These are phyloP conservation scores for Aradophagus sp. DNA, from an alignment of 1,140 invertebrate species.

Conservation along the genomic window DNA sequence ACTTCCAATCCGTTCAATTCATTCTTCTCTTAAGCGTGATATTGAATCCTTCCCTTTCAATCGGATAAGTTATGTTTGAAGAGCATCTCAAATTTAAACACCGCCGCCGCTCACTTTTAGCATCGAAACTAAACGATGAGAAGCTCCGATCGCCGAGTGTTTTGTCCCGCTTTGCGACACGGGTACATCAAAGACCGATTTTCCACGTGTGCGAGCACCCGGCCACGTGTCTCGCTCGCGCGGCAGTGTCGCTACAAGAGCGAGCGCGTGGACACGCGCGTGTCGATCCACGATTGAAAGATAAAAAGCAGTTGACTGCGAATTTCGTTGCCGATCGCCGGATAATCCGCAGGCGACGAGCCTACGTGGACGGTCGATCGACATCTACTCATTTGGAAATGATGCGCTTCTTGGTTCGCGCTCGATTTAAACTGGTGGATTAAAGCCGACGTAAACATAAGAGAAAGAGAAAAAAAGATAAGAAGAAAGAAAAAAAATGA, in stretches of 20 bases:
- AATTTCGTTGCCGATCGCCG: conserved; percentile 46
- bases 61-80: no score
- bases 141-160: conserved; percentile 27
- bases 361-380: conserved; percentile 34
- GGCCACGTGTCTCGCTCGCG: conserved; percentile 53
- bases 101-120: no score
- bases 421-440: conserved; percentile 10
- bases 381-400: conserved; percentile 42
- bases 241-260: conserved; percentile 17
- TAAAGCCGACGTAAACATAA: no score
- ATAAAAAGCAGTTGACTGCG: conserved; percentile 58
- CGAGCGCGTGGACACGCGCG: conserved; percentile 11
- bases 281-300: conserved; percentile 26
- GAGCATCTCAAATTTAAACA: no score
- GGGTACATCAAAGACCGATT: conserved; percentile 51
- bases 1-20: no score
- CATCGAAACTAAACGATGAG: no score
- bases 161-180: conserved; percentile 32
- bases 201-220: conserved; percentile 48
- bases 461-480: no score
- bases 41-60: no score
- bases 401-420: conserved; percentile 27
- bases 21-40: no score
- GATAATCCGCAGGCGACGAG: conserved; percentile 45
- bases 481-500: no score